These are phyloP conservation scores for Podarcis raffonei DNA, from an alignment of 2,113 vertebrate species.

Conservation along the genomic window DNA sequence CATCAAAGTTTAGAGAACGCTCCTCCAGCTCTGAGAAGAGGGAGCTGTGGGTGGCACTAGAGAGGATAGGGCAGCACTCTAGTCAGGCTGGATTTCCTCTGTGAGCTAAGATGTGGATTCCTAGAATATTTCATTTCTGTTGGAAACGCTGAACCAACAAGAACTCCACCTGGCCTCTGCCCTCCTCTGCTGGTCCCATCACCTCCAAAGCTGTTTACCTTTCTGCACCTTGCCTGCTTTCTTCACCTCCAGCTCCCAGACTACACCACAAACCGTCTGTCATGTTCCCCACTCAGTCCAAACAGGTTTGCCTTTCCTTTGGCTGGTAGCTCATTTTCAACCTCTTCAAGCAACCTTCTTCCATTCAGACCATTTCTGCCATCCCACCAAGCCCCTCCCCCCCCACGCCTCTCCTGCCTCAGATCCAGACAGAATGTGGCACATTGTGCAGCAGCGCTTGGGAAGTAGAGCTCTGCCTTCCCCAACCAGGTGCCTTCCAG, in stretches of 20 bases:
- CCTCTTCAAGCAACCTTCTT: background rate
- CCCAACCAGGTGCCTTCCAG: too few relatives aligned
- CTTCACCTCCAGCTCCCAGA: conserved; percentile 23
- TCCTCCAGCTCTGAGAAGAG: background rate
- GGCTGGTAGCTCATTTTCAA: background rate
- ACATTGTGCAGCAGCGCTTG: background rate
- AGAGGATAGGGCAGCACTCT: background rate
- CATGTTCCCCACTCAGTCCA: background rate
- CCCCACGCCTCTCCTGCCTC: background rate
- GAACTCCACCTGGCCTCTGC: background rate
- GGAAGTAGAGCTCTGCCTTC: too few relatives aligned
- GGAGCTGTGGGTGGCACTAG: too few relatives aligned
- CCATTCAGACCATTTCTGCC: background rate
- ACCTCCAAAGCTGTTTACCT: background rate
- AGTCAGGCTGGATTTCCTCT: background rate
- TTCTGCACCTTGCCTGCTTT: background rate
- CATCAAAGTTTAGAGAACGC: too few relatives aligned
- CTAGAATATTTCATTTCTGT: background rate
- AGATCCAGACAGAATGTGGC: background rate
- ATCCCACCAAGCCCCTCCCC: background rate
- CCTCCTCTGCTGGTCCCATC: background rate
- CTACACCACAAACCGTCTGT: conserved; percentile 11
- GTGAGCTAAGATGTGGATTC: background rate
- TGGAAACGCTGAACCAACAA: background rate
- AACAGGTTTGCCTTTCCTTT: background rate